phyloP scores from a whole-genome alignment of 2,888 invertebrate species.

The Pristionchus mayeri region DNA sequence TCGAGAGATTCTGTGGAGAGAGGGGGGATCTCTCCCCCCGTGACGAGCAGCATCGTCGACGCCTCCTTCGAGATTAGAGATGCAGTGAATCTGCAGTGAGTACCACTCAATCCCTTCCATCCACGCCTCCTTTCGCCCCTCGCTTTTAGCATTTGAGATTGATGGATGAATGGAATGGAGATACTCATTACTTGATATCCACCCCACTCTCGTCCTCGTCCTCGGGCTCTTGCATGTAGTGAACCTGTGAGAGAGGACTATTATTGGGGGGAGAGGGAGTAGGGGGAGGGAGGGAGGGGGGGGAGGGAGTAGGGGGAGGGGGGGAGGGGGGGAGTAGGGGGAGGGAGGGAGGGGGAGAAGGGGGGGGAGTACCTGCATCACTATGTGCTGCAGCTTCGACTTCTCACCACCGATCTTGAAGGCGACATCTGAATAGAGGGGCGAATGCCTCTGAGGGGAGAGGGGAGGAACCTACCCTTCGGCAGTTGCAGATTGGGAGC shows the following conservation, averaged over 20 bases:
- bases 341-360: too few relatives aligned
- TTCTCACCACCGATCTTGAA: conserved; percentile 89
- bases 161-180: conserved; percentile 68
- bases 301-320: too few relatives aligned
- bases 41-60: conserved; percentile 91
- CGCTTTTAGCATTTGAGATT: not conserved
- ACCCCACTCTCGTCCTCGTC: conserved; percentile 87
- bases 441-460: not conserved
- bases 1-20: conserved; percentile 83
- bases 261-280: too few relatives aligned
- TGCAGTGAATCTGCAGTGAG: conserved; percentile 54
- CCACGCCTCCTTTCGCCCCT: conserved; percentile 54
- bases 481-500: conserved; percentile 88
- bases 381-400: conserved; percentile 88
- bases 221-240: conserved; percentile 81
- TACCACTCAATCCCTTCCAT: not conserved
- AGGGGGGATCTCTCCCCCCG: conserved; percentile 84
- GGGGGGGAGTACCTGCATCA: conserved; percentile 82
- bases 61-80: conserved; percentile 84
- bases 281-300: too few relatives aligned
- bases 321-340: too few relatives aligned
- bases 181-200: conserved; percentile 85
- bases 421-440: conserved; percentile 81
- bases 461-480: conserved; percentile 78
- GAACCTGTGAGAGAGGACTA: conserved; percentile 80